Evolutionary conservation across 2,797 vertebrate genomes (phyloP).

Genomic region (Prionace glauca): DNA sequence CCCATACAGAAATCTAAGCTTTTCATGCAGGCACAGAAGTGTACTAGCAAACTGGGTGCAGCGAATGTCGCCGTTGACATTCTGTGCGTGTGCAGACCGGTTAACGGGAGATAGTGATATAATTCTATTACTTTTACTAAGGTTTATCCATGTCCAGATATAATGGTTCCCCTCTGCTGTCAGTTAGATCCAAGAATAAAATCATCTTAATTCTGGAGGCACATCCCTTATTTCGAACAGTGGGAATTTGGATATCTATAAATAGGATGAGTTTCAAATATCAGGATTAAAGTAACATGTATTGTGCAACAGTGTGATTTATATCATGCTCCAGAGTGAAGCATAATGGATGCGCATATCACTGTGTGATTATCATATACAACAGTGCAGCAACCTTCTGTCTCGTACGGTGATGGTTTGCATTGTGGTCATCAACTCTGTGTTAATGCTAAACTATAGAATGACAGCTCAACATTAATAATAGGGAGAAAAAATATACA

Average conservation of each 20-base stretch:
- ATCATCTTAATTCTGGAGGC: background rate
- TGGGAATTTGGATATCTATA: background rate
- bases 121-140: background rate
- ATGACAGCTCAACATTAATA: no score
- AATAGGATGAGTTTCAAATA: background rate
- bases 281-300: background rate
- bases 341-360: background rate
- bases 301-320: background rate
- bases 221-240: background rate
- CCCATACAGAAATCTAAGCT: no score
- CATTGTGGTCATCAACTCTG: no score
- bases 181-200: background rate
- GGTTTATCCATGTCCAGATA: background rate
- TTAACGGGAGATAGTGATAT: background rate
- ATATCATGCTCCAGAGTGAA: background rate
- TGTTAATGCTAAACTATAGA: no score
- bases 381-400: no score
- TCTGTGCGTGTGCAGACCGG: no score
- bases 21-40: no score
- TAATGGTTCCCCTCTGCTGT: background rate
- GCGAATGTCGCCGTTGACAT: no score
- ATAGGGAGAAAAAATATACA: no score
- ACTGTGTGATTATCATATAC: background rate
- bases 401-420: no score
- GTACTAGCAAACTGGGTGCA: no score